phyloP scores from a whole-genome alignment of 64 coral and sea anemone genomes.

The Pocillopora verrucosa region DNA sequence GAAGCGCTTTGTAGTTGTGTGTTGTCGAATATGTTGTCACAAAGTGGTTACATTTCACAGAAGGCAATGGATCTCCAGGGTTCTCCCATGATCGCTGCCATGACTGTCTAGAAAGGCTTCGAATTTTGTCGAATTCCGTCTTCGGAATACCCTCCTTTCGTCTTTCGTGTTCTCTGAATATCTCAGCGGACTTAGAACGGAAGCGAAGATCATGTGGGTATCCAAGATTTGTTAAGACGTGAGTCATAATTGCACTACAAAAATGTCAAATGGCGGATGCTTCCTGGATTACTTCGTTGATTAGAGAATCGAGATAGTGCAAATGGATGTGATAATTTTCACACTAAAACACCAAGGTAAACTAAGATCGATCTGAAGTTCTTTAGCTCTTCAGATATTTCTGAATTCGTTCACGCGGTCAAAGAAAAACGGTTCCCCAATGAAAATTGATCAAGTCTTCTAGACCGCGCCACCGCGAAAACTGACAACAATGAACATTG shows the following conservation, averaged over 20 bases:
- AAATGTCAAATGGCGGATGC: not conserved
- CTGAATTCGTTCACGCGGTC: not conserved
- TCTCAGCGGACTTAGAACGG: conserved; percentile 74
- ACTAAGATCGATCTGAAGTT: not conserved
- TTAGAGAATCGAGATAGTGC: not conserved
- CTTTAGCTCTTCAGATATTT: not conserved
- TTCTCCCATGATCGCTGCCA: conserved; percentile 73
- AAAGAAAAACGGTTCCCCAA: not conserved
- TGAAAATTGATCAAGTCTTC: not conserved
- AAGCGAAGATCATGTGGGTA: conserved; percentile 73
- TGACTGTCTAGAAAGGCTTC: conserved; percentile 69
- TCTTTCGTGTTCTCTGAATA: conserved; percentile 41
- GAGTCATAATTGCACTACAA: conserved; percentile 57
- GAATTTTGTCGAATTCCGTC: conserved; percentile 84
- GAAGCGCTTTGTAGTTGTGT: conserved; percentile 62
- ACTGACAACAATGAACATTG: not conserved
- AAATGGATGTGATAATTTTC: not conserved
- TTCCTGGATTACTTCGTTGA: not conserved
- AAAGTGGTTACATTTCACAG: conserved; percentile 71
- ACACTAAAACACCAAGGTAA: not conserved
- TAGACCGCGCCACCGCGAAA: not conserved
- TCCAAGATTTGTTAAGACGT: conserved; percentile 73
- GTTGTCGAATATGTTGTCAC: conserved; percentile 77
- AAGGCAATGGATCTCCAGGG: conserved; percentile 75
- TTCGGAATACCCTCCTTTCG: conserved; percentile 63